A percentile compares a stretch with the other conserved stretches of the same genome.
Evolutionary conservation across 2,797 vertebrate species (phyloP).

Genomic region (Synaphobranchus kaupii): DNA sequence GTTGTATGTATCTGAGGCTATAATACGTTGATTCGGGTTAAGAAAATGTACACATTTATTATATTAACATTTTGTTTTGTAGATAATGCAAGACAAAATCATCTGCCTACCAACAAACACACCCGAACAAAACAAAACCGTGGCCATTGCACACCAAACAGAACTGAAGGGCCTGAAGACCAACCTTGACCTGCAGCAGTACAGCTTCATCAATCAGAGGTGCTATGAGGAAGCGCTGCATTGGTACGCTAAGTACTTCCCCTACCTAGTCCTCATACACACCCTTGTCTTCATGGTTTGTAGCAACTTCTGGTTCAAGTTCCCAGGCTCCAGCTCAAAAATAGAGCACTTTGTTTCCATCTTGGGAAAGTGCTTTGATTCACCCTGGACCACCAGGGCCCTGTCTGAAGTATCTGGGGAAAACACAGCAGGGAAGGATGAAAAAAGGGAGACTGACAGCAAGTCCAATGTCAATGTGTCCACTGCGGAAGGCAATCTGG

Average conservation of each 20-base stretch:
- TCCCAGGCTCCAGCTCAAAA: conserved; percentile 97
- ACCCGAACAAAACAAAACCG: conserved; percentile 64
- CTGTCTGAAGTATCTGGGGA: conserved; percentile 96
- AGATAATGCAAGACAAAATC: conserved; percentile 99
- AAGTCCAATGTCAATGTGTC: conserved; percentile 71
- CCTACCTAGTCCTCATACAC: conserved; percentile 97
- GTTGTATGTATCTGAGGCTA: too few species aligned
- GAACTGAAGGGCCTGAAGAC: conserved; percentile 90
- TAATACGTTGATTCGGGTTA: too few species aligned
- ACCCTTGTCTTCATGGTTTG: conserved; percentile 96
- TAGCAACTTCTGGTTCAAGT: conserved; percentile 99
- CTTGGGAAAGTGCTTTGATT: conserved; percentile 96
- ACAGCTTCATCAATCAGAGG: conserved; percentile 97
- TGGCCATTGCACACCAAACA: conserved; percentile 36
- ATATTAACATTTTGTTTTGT: conserved; percentile 51
- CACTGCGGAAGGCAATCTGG: conserved; percentile 75
- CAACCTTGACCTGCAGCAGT: conserved; percentile 93
- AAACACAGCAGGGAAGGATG: conserved; percentile 90
- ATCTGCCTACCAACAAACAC: conserved; percentile 92
- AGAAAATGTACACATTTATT: not conserved
- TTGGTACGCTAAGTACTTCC: conserved; percentile 99
- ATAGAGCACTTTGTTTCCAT: conserved; percentile 99
- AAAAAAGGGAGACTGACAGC: conserved; percentile 77
- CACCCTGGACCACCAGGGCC: conserved; percentile 96
- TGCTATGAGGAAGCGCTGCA: conserved; percentile 96